Evolutionary conservation across 1,140 invertebrate genomes (phyloP).

Genomic region (Trichogramma pretiosum): DNA sequence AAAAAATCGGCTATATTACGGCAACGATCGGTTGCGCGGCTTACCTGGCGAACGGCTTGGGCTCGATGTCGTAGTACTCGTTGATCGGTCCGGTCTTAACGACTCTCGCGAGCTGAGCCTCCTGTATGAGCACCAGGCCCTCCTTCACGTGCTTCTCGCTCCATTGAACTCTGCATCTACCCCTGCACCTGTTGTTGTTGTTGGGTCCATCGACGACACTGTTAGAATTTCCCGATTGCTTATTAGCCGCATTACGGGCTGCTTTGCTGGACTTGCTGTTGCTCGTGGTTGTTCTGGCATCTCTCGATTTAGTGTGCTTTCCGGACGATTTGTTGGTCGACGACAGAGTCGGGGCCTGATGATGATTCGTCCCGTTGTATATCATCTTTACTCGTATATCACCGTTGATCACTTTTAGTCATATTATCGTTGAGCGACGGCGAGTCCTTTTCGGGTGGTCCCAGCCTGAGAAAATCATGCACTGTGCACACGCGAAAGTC

Average conservation of each 20-base stretch:
- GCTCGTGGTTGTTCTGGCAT: neutral
- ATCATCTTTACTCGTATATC: constrained; percentile 32
- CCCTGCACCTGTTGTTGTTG: constrained; percentile 23
- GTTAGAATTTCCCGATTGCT: neutral
- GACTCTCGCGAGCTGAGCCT: constrained; percentile 38
- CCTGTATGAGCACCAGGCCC: constrained; percentile 40
- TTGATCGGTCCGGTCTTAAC: constrained; percentile 41
- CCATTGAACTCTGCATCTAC: constrained; percentile 42
- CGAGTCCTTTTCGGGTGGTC: no score
- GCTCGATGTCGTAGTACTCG: constrained; percentile 41
- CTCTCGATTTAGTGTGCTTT: no score
- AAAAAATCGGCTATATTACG: no score
- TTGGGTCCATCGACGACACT: neutral
- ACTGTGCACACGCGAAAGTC: no score
- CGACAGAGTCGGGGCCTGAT: constrained; percentile 40
- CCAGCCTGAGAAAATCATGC: no score
- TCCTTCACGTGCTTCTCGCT: constrained; percentile 44
- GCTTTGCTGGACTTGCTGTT: neutral
- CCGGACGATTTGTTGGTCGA: constrained; percentile 37
- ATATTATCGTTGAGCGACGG: no score
- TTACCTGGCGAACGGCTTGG: constrained; percentile 43
- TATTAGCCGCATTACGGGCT: neutral
- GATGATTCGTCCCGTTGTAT: constrained; percentile 26
- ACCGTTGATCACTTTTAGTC: no score
- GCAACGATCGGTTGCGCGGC: no score